Evolutionary conservation across 1,140 invertebrate species (phyloP), one percentile per base, ranked within the genome.

Genomic region (Cephus cinctus): DNA sequence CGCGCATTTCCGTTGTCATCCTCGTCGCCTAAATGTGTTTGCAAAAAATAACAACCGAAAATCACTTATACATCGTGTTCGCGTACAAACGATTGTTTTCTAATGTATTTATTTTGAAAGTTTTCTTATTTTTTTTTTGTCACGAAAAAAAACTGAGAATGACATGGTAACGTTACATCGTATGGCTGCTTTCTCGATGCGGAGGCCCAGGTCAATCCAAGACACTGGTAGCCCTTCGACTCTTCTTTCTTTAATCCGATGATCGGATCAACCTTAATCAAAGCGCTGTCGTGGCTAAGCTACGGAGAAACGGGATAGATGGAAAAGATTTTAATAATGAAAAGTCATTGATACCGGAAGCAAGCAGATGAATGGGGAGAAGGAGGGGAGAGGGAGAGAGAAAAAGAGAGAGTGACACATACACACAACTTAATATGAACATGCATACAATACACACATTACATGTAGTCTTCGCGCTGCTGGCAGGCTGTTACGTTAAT

Each of bases 401-500:
- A 39, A 15, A 40, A 41, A 43, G 46, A 45, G 52, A 42, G 30
- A 51, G n/a, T n/a, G n/a, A n/a, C n/a, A n/a, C n/a, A n/a, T n/a
- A n/a, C n/a, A n/a, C n/a, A n/a, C n/a, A n/a, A n/a, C n/a, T n/a
- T n/a, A n/a, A n/a, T n/a, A n/a, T n/a, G n/a, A n/a, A n/a, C n/a
- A n/a, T n/a, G n/a, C n/a, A n/a, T n/a, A n/a, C n/a, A n/a, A n/a
- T n/a, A n/a, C n/a, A 35, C 20, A 51, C 42, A 48, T 51, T 53
- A 54, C 41, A 41, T 43, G 43, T 22, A 47, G 47, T 40, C 50
- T 59, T 69, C 62, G 54, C 57, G 66, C 74, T 77, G 72, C 71
- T 75, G 72, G 72, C 72, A 73, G 69, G 65, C 72, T 76, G 73
- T 75, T 76, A 68, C 63, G 69, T 75, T 76, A 69, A 61, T 67